Evolutionary conservation across 2,888 invertebrate genomes (phyloP).

Genomic region (Sicus ferrugineus): DNA sequence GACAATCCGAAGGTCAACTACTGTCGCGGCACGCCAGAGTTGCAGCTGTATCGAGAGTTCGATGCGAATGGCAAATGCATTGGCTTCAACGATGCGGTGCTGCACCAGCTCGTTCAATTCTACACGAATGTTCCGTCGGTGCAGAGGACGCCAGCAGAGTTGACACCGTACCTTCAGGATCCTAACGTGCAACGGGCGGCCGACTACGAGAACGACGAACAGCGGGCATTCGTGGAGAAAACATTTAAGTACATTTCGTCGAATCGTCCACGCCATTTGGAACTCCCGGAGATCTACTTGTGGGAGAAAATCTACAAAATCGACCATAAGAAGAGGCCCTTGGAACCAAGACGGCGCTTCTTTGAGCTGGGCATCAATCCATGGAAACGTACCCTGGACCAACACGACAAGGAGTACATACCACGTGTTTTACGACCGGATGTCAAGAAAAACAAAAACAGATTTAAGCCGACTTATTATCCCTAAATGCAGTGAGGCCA

Average conservation of each 20-base stretch:
- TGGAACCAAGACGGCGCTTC: conserved; percentile 75
- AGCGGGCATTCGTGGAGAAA: conserved; percentile 74
- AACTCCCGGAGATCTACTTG: conserved; percentile 74
- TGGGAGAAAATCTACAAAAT: conserved; percentile 89
- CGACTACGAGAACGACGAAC: conserved; percentile 74
- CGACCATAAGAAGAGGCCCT: conserved; percentile 72
- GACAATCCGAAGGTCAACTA: conserved; percentile 78
- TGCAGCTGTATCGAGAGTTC: conserved; percentile 78
- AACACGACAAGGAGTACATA: conserved; percentile 74
- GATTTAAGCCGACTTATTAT: conserved; percentile 74
- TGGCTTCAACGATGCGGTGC: conserved; percentile 82
- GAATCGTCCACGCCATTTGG: conserved; percentile 72
- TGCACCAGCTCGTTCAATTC: conserved; percentile 77
- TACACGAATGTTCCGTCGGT: conserved; percentile 76
- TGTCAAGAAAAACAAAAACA: conserved; percentile 70
- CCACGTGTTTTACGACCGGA: conserved; percentile 72
- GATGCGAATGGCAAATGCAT: conserved; percentile 73
- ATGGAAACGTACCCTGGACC: conserved; percentile 72
- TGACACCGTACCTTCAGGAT: conserved; percentile 77
- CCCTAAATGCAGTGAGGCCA: conserved; percentile 62
- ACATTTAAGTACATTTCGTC: conserved; percentile 74
- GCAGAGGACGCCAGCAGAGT: conserved; percentile 67
- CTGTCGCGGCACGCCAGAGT: conserved; percentile 78
- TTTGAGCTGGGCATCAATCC: conserved; percentile 75
- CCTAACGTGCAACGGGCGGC: conserved; percentile 68